Conservation (phyloP, 2,888 invertebrate species). For the Patella pellucida region DNA sequence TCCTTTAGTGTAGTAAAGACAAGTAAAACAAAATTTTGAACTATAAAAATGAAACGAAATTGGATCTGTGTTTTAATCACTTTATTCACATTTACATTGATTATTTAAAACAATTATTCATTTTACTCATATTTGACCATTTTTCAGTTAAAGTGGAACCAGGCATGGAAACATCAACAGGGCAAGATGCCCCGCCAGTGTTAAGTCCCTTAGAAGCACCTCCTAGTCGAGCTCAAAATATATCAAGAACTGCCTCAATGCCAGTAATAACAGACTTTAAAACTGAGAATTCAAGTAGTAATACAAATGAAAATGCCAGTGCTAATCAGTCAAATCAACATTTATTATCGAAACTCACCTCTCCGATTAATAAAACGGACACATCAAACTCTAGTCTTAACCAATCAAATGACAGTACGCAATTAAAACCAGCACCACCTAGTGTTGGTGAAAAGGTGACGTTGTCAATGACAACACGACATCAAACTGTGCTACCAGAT, state of each 20-base stretch:
- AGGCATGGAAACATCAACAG: slow-evolving; percentile 6
- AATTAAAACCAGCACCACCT: slow-evolving; percentile 16
- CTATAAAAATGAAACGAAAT: too few species aligned
- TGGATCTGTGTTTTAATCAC: too few species aligned
- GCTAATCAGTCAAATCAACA: slow-evolving; percentile 5
- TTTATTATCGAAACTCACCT: not conserved
- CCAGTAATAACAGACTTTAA: not conserved
- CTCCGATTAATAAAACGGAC: not conserved
- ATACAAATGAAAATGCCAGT: not conserved
- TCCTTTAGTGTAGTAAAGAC: too few species aligned
- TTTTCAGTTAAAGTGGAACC: slow-evolving; percentile 15
- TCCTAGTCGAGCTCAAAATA: not conserved
- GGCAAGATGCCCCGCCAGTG: not conserved
- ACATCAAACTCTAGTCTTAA: not conserved
- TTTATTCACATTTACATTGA: slow-evolving; percentile 19
- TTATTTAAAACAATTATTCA: not conserved
- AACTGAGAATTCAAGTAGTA: not conserved
- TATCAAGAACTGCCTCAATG: not conserved
- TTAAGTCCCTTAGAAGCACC: slow-evolving; percentile 4
- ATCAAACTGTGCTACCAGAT: slow-evolving; percentile 74
- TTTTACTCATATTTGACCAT: too few species aligned
- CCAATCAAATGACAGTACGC: slow-evolving; percentile 12
- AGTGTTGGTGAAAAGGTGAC: slow-evolving; percentile 34
- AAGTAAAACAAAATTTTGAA: too few species aligned
- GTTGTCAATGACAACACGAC: slow-evolving; percentile 44